Percentiles rank a stretch among this genome's conserved stretches.
phyloP scores from a whole-genome alignment of 2,888 invertebrate species.

The Anticlea derivata region DNA sequence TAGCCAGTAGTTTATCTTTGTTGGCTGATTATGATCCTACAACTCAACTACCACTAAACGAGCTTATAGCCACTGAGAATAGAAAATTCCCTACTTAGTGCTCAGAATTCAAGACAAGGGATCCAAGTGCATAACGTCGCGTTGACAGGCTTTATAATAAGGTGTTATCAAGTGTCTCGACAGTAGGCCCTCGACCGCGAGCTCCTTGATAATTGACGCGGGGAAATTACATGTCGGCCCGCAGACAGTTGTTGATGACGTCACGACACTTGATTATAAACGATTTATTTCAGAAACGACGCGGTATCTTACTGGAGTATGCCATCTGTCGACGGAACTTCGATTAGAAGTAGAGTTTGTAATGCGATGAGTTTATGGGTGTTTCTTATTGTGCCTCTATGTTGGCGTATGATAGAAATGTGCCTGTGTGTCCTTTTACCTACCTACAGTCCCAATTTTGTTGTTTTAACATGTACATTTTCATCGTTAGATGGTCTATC shows the following conservation, averaged over 20 bases:
- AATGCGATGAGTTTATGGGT: conserved; percentile 10
- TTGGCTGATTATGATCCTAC: no score
- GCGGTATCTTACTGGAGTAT: conserved; percentile 34
- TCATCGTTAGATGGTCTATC: background rate
- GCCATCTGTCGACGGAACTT: conserved; percentile 32
- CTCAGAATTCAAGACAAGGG: conserved; percentile 4
- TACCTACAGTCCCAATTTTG: no score
- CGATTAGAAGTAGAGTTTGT: conserved; percentile 21
- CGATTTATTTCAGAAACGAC: conserved; percentile 77
- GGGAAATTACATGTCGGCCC: conserved; percentile 81
- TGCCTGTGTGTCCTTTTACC: no score
- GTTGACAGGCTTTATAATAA: conserved; percentile 50
- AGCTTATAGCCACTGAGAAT: no score
- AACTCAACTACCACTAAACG: no score
- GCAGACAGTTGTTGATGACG: conserved; percentile 82
- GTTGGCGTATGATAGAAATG: background rate
- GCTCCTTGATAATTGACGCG: conserved; percentile 78
- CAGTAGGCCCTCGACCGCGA: conserved; percentile 70
- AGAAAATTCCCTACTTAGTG: no score
- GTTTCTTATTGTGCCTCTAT: conserved; percentile 8
- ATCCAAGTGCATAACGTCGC: conserved; percentile 23
- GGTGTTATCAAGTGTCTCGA: conserved; percentile 70
- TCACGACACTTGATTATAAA: conserved; percentile 81
- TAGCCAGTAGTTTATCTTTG: no score
- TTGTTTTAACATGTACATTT: no score